These are phyloP conservation scores for Albula glossodonta DNA, from an alignment of 2,113 vertebrate genomes.

Conservation along the genomic window DNA sequence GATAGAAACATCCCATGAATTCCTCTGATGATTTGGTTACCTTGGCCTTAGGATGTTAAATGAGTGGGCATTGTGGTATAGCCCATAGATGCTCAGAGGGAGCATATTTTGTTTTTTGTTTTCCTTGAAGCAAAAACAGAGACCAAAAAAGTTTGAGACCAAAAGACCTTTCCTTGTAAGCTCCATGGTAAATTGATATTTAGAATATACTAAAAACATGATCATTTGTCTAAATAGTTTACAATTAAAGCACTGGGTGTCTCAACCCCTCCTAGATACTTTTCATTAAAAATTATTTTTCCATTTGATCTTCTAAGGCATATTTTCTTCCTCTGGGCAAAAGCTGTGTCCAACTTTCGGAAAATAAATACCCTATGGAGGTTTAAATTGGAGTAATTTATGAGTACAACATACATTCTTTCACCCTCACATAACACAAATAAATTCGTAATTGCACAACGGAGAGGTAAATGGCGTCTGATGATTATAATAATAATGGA, in stretches of 20 bases:
- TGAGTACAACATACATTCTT: conserved; percentile 13
- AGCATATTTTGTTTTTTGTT: neutral
- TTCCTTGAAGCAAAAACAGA: neutral
- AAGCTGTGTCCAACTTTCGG: neutral
- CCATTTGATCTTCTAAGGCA: neutral
- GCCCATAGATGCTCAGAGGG: neutral
- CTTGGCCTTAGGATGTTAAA: neutral
- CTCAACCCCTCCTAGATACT: neutral
- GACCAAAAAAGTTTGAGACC: neutral
- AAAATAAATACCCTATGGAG: neutral
- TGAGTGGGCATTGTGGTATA: neutral
- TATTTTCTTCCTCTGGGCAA: neutral
- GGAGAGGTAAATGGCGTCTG: conserved; percentile 25
- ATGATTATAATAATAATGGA: conserved; percentile 24
- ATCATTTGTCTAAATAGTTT: neutral
- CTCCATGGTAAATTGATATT: neutral
- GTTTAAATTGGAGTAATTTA: conserved; percentile 16
- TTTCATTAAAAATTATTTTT: neutral
- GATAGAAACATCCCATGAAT: neutral
- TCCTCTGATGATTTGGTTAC: too few species aligned
- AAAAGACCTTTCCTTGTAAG: neutral
- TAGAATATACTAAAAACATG: neutral
- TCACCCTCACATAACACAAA: conserved; percentile 23
- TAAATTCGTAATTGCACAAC: conserved; percentile 15
- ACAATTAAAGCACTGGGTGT: neutral